Evolutionary conservation across 2,113 vertebrate genomes (phyloP).

Genomic region (Amphiprion ocellaris): DNA sequence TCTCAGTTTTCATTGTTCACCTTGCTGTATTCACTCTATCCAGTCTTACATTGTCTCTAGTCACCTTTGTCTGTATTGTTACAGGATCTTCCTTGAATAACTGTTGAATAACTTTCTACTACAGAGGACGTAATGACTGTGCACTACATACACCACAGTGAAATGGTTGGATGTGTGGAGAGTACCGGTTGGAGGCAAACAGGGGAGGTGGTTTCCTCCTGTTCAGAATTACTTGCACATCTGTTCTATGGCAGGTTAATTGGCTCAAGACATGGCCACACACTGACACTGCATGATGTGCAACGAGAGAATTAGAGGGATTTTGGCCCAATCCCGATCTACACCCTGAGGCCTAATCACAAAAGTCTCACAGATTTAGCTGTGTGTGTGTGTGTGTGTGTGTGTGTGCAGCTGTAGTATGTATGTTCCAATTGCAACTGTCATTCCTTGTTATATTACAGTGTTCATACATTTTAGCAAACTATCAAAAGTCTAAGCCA

Average conservation of each 20-base stretch:
- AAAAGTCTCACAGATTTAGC: too few species aligned
- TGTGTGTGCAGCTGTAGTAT: too few species aligned
- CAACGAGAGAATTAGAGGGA: not conserved
- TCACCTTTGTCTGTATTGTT: not conserved
- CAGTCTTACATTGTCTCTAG: not conserved
- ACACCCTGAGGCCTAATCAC: too few species aligned
- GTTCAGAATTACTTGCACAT: not conserved
- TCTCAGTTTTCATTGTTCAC: constrained; percentile 2
- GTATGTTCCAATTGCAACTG: too few species aligned
- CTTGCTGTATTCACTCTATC: not conserved
- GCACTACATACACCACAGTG: not conserved
- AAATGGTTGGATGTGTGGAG: not conserved
- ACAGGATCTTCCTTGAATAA: not conserved
- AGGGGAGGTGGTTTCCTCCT: not conserved
- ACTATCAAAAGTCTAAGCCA: too few species aligned
- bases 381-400: too few species aligned
- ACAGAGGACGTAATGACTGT: constrained; percentile 7
- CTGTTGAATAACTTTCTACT: not conserved
- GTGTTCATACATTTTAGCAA: too few species aligned
- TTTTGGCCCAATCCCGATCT: too few species aligned
- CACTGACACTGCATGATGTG: not conserved
- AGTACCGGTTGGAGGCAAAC: not conserved
- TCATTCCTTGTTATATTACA: too few species aligned
- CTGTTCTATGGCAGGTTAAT: not conserved
- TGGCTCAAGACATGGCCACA: not conserved